phyloP scores from a whole-genome alignment of 2,113 vertebrate species.

The Vimba vimba region DNA sequence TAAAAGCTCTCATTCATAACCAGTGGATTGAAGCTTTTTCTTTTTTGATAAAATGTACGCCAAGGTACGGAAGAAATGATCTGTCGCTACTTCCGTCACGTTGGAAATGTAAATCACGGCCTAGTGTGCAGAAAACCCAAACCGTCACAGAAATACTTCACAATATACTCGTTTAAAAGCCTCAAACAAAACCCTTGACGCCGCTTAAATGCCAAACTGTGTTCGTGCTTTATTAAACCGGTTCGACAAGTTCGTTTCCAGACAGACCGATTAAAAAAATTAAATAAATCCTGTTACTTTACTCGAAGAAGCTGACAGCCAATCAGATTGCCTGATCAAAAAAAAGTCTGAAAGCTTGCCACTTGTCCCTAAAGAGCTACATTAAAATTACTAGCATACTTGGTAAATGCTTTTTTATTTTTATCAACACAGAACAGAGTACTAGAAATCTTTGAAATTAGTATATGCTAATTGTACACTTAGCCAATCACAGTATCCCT shows the following conservation, averaged over 20 bases:
- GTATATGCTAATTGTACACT: not conserved
- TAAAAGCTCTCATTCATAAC: too few relatives aligned
- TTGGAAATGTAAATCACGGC: not conserved
- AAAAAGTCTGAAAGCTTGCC: not conserved
- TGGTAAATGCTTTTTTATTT: not conserved
- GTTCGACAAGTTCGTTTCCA: not conserved
- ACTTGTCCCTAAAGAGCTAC: not conserved
- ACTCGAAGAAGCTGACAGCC: not conserved
- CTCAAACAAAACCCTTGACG: not conserved
- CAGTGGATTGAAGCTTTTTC: not conserved
- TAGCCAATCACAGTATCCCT: not conserved
- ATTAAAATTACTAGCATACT: not conserved
- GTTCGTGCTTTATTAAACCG: not conserved
- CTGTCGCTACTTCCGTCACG: not conserved
- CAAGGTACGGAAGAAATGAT: not conserved
- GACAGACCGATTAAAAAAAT: not conserved
- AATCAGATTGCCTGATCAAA: not conserved
- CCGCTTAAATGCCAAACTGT: not conserved
- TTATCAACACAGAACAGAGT: not conserved
- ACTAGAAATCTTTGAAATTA: not conserved
- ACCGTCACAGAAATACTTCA: not conserved
- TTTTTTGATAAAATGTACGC: not conserved
- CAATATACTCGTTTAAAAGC: too few relatives aligned
- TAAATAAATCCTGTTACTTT: too few relatives aligned
- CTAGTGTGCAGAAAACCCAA: not conserved